phyloP scores from a whole-genome alignment of 53 echinoderm and acorn worm genomes.

The Luidia sarsii region DNA sequence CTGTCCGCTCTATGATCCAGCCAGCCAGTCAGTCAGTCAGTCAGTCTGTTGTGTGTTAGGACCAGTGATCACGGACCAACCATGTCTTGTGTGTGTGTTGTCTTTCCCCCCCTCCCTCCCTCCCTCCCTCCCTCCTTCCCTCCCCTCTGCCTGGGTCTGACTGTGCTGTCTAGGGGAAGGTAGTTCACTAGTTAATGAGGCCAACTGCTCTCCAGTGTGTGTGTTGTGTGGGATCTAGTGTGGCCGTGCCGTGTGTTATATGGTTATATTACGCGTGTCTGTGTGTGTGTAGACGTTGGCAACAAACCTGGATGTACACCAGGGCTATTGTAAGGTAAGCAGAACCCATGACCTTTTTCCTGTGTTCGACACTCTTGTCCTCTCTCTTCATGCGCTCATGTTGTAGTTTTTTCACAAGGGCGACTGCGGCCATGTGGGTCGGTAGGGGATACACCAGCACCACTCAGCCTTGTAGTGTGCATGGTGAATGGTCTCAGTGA shows the following conservation, averaged over 20 bases:
- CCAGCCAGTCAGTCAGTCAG: constrained; percentile 39
- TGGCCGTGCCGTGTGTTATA: background rate
- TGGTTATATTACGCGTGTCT: too few relatives aligned
- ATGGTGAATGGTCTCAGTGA: background rate
- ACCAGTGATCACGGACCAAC: constrained; percentile 17
- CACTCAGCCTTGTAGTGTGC: background rate
- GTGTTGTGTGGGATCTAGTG: constrained; percentile 47
- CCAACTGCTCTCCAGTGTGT: constrained; percentile 55
- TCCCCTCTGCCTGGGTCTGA: constrained; percentile 11
- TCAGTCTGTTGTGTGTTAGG: too few relatives aligned
- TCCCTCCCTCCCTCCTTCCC: too few relatives aligned
- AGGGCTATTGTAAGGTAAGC: constrained; percentile 8
- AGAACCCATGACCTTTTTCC: constrained; percentile 37
- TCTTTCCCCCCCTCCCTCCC: too few relatives aligned
- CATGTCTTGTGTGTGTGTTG: background rate
- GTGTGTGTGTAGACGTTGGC: too few relatives aligned
- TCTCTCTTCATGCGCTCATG: constrained; percentile 20
- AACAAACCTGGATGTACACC: background rate
- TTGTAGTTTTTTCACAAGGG: too few relatives aligned
- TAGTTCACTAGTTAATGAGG: constrained; percentile 55
- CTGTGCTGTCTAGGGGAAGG: constrained; percentile 11
- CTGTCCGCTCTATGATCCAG: background rate
- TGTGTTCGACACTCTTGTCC: too few relatives aligned
- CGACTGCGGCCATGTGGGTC: constrained; percentile 10
- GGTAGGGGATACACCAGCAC: background rate